Conservation (phyloP, 2,113 vertebrate species). For the Asarcornis scutulata region DNA sequence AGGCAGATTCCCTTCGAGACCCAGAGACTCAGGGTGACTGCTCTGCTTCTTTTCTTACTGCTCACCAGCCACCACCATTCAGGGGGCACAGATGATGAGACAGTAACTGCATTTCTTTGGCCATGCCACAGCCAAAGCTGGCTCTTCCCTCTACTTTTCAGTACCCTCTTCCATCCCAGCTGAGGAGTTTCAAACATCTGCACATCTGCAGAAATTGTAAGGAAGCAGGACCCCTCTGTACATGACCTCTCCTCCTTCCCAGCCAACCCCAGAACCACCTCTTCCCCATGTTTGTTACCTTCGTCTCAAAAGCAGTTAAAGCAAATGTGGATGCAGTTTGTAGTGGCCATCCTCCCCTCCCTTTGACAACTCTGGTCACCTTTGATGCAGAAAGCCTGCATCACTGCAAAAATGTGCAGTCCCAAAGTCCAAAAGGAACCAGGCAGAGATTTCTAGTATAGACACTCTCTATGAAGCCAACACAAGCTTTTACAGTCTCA, state of each 20-base stretch:
- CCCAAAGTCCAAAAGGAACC: not conserved
- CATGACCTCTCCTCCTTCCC: not conserved
- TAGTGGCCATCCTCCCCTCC: not conserved
- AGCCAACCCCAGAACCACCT: not conserved
- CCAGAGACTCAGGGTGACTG: not conserved
- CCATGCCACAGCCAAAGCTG: not conserved
- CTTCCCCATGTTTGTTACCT: not conserved
- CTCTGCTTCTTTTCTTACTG: not conserved
- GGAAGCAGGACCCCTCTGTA: not conserved
- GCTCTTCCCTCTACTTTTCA: not conserved
- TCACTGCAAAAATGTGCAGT: not conserved
- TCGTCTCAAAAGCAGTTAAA: not conserved
- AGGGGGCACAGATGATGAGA: not conserved
- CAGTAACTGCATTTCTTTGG: not conserved
- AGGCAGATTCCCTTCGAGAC: not conserved
- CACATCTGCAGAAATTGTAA: not conserved
- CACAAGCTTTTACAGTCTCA: not conserved
- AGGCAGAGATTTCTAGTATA: not conserved
- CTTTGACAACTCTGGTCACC: not conserved
- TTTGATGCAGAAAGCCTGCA: not conserved
- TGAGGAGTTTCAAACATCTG: not conserved
- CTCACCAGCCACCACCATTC: not conserved
- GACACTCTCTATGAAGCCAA: not conserved
- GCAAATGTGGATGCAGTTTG: not conserved
- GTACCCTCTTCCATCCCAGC: not conserved